Conservation (phyloP, 2,888 invertebrate genomes). For the Clostera curtula region DNA sequence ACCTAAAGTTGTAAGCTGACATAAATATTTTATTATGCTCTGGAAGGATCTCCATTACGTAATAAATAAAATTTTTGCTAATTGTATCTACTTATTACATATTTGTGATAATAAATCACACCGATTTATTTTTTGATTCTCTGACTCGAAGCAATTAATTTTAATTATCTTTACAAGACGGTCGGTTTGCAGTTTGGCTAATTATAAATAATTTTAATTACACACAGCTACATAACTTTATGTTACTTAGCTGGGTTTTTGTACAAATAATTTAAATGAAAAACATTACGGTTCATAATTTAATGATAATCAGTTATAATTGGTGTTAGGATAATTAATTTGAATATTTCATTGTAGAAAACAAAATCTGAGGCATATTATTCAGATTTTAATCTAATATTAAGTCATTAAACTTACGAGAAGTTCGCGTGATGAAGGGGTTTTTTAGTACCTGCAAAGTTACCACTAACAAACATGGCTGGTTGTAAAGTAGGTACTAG, state of each 20-base stretch:
- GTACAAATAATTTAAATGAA: conserved; percentile 33
- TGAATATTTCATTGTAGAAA: neutral
- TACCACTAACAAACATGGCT: too few relatives aligned
- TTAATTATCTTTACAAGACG: conserved; percentile 29
- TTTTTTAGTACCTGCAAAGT: too few relatives aligned
- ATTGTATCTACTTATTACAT: too few relatives aligned
- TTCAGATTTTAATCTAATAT: neutral
- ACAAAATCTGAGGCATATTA: neutral
- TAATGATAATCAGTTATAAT: conserved; percentile 13
- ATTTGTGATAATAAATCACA: too few relatives aligned
- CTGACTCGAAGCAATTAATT: conserved; percentile 23
- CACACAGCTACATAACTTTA: conserved; percentile 39
- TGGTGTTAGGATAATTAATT: conserved; percentile 3
- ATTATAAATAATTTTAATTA: conserved; percentile 43
- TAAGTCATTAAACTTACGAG: too few relatives aligned
- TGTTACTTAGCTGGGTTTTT: conserved; percentile 41
- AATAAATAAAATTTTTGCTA: too few relatives aligned
- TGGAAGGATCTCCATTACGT: too few relatives aligned
- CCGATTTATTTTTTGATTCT: conserved; percentile 23
- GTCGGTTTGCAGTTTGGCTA: conserved; percentile 27
- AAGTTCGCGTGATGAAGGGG: too few relatives aligned
- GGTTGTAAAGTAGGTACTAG: too few relatives aligned
- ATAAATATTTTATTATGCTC: too few relatives aligned
- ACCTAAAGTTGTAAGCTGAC: too few relatives aligned
- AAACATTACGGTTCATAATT: conserved; percentile 19